These are phyloP conservation scores for Amblyopsis hoosieri DNA, from an alignment of 2,797 vertebrate genomes.

Conservation along the genomic window DNA sequence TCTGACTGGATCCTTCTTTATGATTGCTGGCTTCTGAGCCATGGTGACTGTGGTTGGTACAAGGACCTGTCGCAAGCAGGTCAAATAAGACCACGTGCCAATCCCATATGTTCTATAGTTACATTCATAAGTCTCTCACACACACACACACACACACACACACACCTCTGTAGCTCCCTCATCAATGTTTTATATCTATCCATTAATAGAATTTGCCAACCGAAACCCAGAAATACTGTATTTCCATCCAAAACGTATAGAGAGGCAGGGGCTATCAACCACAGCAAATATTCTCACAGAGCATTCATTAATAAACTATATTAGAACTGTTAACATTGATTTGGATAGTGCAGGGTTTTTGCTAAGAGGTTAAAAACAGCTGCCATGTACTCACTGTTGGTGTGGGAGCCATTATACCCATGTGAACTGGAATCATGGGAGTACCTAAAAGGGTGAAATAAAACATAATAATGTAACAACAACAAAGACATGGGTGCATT, in stretches of 20 bases:
- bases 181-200: too few relatives aligned
- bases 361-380: conserved; percentile 1
- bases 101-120: too few relatives aligned
- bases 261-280: too few relatives aligned
- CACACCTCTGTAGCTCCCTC: too few relatives aligned
- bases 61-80: conserved; percentile 73
- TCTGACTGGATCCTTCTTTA: conserved; percentile 87
- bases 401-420: conserved; percentile 94
- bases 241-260: too few relatives aligned
- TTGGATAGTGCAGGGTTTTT: not conserved
- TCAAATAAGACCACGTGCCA: too few relatives aligned
- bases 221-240: too few relatives aligned
- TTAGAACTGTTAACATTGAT: not conserved
- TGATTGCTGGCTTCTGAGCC: conserved; percentile 86
- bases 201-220: too few relatives aligned
- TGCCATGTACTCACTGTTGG: conserved; percentile 80
- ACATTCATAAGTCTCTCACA: too few relatives aligned
- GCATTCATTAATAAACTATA: too few relatives aligned
- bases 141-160: too few relatives aligned
- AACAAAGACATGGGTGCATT: not conserved
- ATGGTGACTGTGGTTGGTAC: conserved; percentile 89
- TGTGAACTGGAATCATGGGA: conserved; percentile 97
- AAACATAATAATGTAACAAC: conserved; percentile 1
- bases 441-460: conserved; percentile 79
- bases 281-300: too few relatives aligned